Evolutionary conservation across 2,113 vertebrate species (phyloP).

Genomic region (Gadus macrocephalus): DNA sequence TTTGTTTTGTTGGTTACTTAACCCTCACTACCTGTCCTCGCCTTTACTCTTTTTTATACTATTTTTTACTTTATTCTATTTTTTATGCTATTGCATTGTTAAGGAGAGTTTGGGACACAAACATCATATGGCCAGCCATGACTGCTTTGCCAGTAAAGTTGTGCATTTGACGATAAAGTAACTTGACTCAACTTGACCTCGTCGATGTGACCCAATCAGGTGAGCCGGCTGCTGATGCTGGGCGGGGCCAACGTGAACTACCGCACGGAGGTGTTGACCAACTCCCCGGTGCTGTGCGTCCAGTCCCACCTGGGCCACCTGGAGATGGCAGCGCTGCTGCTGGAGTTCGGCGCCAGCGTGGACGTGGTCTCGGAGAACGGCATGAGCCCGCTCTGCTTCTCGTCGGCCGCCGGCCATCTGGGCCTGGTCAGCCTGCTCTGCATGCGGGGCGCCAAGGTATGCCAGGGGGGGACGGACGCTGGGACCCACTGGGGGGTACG

Average conservation of each 20-base stretch:
- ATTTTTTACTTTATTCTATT: too few species aligned
- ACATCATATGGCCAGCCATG: too few species aligned
- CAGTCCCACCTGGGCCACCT: slow-evolving; percentile 93
- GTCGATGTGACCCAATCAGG: slow-evolving; percentile 65
- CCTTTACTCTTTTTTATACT: too few species aligned
- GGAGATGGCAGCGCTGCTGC: slow-evolving; percentile 84
- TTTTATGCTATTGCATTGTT: too few species aligned
- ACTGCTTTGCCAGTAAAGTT: too few species aligned
- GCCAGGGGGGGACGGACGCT: slow-evolving; percentile 13
- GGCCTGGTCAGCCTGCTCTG: slow-evolving; percentile 82
- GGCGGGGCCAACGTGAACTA: slow-evolving; percentile 95
- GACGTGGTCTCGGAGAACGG: slow-evolving; percentile 86
- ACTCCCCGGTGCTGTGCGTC: slow-evolving; percentile 89
- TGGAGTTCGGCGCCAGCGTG: slow-evolving; percentile 86
- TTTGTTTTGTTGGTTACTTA: background rate
- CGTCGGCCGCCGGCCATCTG: slow-evolving; percentile 88
- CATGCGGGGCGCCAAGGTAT: slow-evolving; percentile 86
- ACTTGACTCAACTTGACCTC: background rate
- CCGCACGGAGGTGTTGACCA: slow-evolving; percentile 91
- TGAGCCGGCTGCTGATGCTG: slow-evolving; percentile 93
- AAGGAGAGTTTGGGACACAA: too few species aligned
- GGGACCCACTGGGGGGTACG: too few species aligned
- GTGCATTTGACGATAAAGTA: too few species aligned
- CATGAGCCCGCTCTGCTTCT: slow-evolving; percentile 87
- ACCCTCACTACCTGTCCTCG: background rate